Base-by-base conservation (phyloP, 2,888 invertebrate genomes). In the Psylliodes chrysocephalus region DNA sequence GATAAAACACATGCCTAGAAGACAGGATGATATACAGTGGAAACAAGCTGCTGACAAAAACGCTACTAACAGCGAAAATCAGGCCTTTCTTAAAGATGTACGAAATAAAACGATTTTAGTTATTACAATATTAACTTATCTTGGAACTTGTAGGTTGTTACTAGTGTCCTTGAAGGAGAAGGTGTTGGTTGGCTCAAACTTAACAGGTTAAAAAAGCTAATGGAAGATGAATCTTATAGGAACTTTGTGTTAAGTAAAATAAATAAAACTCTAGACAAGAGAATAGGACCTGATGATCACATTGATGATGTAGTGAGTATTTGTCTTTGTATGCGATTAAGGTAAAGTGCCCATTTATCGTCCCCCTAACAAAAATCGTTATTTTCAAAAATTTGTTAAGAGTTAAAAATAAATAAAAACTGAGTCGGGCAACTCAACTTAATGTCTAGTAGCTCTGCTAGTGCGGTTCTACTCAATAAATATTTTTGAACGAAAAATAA, bases 221-320 rank as follows among this genome's bases (percentile, higher is more conserved):
- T 99, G 95, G 98, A 99, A 81, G 98, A 99, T 82, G 99, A 99
- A 83, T 97, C 95, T 47, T 96, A 98, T 82, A 88, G 99, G 30
- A 97, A 96, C 80, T 90, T 99, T 84, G 94, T 98, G 35, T 90
- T 99, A 49, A 94, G 94, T 71, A 95, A 97, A 79, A 86, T 99
- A 2, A 99, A 99, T 82, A 91, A 93, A 75, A 96, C 96, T 54
- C 87, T 97, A 60, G 96, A 95, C 76, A 89, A 90, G 72, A 98
- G 95, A 84, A 92, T 97, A 63, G 93, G 95, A 53, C 95, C 96
- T 0, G 96, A 95, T 79, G 98, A 98, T 84, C 95, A 96, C 81
- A 93, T 99, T 42, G 98, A 98, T 77, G 98, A 99, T 86, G 94
- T 98, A 85, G 98, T 98, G 82, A 85, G 91, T 86, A 62, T 18